Conservation (phyloP, 2,888 invertebrate genomes). For the Reticulitermes lucifugus region DNA sequence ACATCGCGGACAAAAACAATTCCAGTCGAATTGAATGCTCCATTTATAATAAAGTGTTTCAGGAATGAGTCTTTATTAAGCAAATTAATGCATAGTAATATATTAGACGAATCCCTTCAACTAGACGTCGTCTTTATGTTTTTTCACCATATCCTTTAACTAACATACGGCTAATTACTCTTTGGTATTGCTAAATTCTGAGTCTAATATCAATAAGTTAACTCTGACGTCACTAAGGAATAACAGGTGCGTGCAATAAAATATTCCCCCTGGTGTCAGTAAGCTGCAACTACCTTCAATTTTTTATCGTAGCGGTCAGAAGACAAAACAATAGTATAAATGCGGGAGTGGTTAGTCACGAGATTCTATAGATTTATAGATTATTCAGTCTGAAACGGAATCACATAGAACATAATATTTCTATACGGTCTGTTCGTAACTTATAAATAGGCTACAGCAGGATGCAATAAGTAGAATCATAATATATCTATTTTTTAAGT, state of each 20-base stretch:
- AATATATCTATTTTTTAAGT: too few relatives aligned
- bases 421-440: too few relatives aligned
- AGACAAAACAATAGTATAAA: neutral
- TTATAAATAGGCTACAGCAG: too few relatives aligned
- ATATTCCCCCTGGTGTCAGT: too few relatives aligned
- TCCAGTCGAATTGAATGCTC: neutral
- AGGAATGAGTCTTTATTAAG: neutral
- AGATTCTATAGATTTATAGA: neutral
- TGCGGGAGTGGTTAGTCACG: neutral
- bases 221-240: neutral
- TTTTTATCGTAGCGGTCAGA: neutral
- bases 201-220: neutral
- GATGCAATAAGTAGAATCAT: too few relatives aligned
- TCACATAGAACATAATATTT: too few relatives aligned
- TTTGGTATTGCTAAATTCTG: neutral
- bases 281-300: neutral
- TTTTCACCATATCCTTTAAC: neutral
- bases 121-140: neutral
- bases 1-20: neutral
- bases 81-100: neutral
- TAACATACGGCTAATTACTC: neutral
- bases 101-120: neutral
- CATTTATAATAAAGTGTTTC: neutral
- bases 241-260: neutral
- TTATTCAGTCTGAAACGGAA: neutral